Conservation (phyloP, 2,888 invertebrate species). For the Athetis lepigone region DNA sequence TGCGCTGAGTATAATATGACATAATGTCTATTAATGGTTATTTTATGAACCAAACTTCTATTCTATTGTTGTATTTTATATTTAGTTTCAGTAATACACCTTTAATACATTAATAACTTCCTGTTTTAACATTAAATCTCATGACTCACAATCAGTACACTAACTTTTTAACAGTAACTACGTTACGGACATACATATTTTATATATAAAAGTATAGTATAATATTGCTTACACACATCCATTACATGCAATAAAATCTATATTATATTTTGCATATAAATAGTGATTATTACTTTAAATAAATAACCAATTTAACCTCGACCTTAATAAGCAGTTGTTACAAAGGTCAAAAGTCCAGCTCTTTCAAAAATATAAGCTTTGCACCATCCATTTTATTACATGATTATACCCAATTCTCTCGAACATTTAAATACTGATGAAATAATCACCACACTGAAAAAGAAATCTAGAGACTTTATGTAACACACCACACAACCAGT, state of each 20-base stretch:
- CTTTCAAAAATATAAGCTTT: background rate
- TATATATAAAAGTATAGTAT: conserved; percentile 35
- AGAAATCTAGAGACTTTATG: background rate
- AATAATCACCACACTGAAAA: conserved; percentile 1
- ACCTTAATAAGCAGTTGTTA: background rate
- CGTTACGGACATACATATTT: conserved; percentile 27
- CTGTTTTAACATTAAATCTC: conserved; percentile 42
- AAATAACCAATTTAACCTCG: background rate
- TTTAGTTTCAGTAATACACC: conserved; percentile 25
- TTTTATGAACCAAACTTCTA: conserved; percentile 11
- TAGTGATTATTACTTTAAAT: background rate
- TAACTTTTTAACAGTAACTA: conserved; percentile 55
- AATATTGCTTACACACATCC: conserved; percentile 54
- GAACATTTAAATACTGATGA: background rate
- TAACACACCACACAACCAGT: background rate
- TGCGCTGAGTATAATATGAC: conserved; percentile 32
- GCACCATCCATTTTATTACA: background rate
- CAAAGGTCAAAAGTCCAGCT: background rate
- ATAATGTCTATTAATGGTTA: background rate
- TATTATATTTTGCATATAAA: background rate
- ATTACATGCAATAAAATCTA: background rate
- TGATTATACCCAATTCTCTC: background rate
- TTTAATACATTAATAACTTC: conserved; percentile 33
- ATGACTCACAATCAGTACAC: conserved; percentile 33
- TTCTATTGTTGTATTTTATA: conserved; percentile 21